Base-by-base conservation (phyloP, 2,888 invertebrate genomes). In the Lepidonotus clava region DNA sequence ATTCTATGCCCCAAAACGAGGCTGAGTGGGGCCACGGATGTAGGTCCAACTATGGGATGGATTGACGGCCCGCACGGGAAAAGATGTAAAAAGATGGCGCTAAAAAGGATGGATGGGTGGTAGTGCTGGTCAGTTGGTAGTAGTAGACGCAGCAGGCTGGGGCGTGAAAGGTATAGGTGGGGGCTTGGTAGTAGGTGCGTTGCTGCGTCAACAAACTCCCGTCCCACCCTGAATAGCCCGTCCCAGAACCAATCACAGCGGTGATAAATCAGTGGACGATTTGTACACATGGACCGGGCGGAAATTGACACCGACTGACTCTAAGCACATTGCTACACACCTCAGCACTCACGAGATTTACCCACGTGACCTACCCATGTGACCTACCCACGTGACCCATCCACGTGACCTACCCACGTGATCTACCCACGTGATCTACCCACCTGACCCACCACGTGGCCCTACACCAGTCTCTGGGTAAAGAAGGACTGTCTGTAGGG, bases 31-130 rank as follows among this genome's bases (percentile, higher is more conserved):
- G 32, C 61, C 61, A n/a, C 61, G 28, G 61, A 61, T 28, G 61
- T 32, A 28, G 61, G 24, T 24, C 61, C 28, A 32, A 61, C 61
- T 61, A 61, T 61, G 61, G 61, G 61, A 61, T 61, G 61, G 61
- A 61, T 1, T 11, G 11, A 61, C 28, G 61, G 32, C 61, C 24
- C 61, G 11, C 61, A 11, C 28, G 61, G 61, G 61, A 2, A 11
- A 32, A 24, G 61, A 61, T 18, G 61, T 28, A 61, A 11, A 24
- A 61, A 61, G 24, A 61, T 28, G 61, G 24, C 28, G 32, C 24
- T 24, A 5, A 61, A 61, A 18, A 2, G 28, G 61, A 18, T 28
- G 61, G 24, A 11, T 24, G n/a, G n/a, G n/a, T 61, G 61, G 61
- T 61, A 61, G 61, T 61, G 28, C 11, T 6, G 61, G 61, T n/a